These are phyloP conservation scores for Pseudois nayaur DNA, from an alignment of 2,113 vertebrate genomes.

Conservation along the genomic window DNA sequence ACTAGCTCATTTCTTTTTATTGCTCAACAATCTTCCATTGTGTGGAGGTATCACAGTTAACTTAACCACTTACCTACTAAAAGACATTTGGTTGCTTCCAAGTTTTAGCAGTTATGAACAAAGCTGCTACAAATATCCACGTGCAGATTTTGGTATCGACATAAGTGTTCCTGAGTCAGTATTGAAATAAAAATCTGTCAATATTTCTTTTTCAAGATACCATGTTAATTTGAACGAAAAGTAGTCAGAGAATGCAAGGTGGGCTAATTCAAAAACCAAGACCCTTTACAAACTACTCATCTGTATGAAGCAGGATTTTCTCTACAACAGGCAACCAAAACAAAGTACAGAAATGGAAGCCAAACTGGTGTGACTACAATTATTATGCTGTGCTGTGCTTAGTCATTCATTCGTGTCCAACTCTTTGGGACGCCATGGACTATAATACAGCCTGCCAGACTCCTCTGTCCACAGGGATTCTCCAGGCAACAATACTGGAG, in stretches of 20 bases:
- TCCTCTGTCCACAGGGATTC: background rate
- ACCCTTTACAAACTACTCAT: constrained; percentile 11
- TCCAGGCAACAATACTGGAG: background rate
- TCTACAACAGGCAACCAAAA: background rate
- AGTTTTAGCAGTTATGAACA: background rate
- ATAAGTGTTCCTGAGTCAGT: background rate
- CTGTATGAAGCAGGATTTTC: background rate
- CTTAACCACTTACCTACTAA: background rate
- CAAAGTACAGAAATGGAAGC: background rate
- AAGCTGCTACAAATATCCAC: background rate
- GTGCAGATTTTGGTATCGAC: background rate
- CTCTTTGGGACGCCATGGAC: background rate
- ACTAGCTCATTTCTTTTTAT: background rate
- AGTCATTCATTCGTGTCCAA: background rate
- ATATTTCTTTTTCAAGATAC: background rate
- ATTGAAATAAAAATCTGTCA: background rate
- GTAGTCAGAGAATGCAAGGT: background rate
- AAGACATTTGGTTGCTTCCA: background rate
- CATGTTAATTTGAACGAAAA: constrained; percentile 1
- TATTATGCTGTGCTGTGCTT: background rate
- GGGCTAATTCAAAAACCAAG: background rate
- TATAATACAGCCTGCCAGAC: background rate
- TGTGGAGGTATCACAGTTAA: background rate
- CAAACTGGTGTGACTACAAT: background rate
- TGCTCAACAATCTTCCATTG: background rate